These are phyloP conservation scores for Drosophila chauvacae DNA, from an alignment of 1,140 invertebrate genomes.

Conservation along the genomic window DNA sequence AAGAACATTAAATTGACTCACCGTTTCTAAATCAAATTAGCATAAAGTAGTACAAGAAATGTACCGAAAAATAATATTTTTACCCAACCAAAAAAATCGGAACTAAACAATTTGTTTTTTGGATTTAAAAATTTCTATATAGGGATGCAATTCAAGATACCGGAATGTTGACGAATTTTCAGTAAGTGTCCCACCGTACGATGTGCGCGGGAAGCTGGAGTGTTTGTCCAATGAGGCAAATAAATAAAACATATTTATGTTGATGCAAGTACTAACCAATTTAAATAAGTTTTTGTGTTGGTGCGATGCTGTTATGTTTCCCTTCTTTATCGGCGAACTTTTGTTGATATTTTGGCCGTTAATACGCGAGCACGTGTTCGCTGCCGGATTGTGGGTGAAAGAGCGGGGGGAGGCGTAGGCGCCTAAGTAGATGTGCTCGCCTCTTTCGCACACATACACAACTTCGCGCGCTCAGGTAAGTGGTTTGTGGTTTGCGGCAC, in stretches of 20 bases:
- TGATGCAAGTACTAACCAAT: slow-evolving; percentile 60
- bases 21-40: too few relatives aligned
- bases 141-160: too few relatives aligned
- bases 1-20: too few relatives aligned
- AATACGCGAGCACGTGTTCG: slow-evolving; percentile 62
- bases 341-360: slow-evolving; percentile 62
- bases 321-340: slow-evolving; percentile 30
- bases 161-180: background rate
- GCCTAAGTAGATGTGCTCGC: slow-evolving; percentile 8
- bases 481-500: slow-evolving; percentile 35
- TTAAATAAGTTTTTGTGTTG: slow-evolving; percentile 30
- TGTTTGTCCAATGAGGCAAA: slow-evolving; percentile 55
- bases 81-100: too few relatives aligned
- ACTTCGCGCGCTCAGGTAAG: slow-evolving; percentile 13
- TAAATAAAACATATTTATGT: slow-evolving; percentile 45
- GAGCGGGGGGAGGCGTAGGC: background rate
- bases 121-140: background rate
- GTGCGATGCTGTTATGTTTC: slow-evolving; percentile 12
- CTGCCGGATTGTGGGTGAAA: slow-evolving; percentile 38
- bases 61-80: too few relatives aligned
- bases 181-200: slow-evolving; percentile 37
- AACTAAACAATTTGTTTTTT: background rate
- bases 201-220: slow-evolving; percentile 26
- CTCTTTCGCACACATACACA: slow-evolving; percentile 8
- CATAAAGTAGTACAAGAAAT: too few relatives aligned